Base-by-base conservation (phyloP, 2,113 vertebrate species). In the Muntiacus reevesi region DNA sequence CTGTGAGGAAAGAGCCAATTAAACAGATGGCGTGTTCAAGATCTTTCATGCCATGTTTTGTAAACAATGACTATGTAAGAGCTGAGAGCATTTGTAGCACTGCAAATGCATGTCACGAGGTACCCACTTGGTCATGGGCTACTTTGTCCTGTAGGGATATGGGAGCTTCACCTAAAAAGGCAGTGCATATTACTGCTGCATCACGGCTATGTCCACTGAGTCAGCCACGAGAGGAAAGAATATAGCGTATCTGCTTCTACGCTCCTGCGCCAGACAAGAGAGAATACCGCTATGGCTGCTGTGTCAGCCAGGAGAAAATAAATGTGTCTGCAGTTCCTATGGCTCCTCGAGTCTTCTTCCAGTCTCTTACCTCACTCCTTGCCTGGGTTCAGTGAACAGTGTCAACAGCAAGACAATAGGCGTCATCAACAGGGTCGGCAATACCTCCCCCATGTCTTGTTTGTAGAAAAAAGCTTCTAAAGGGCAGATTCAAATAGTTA, bases 51-150 rank as follows among this genome's bases (percentile, higher is more conserved):
- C n/a, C 67, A 71, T 23, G n/a, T 23, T 71, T 40, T 23, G 67
- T 71, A 71, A 71, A 71, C 40, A 71, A 71, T 40, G 19, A 71
- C 67, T 71, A 40, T 40, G 10, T 40, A 71, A 40, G 10, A 71
- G 67, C 67, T 40, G 19, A 71, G 67, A 40, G 19, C n/a, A 71
- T 71, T 23, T 71, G n/a, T 40, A 40, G n/a, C 67, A 23, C 10
- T 71, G n/a, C 2, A 0, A n/a, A 40, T 71, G n/a, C n/a, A 71
- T 0, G 0, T 71, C n/a, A 40, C 36, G 67, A 40, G n/a, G n/a
- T 40, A 71, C 67, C 67, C 19, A 71, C n/a, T 71, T 40, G n/a
- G 67, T 71, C 67, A 71, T 71, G 19, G n/a, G 67, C 17, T 40
- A 40, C 67, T 71, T 71, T 71, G 67, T 71, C n/a, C 5, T 71